Conservation (phyloP, 1,140 invertebrate species). For the Tachypleus tridentatus region DNA sequence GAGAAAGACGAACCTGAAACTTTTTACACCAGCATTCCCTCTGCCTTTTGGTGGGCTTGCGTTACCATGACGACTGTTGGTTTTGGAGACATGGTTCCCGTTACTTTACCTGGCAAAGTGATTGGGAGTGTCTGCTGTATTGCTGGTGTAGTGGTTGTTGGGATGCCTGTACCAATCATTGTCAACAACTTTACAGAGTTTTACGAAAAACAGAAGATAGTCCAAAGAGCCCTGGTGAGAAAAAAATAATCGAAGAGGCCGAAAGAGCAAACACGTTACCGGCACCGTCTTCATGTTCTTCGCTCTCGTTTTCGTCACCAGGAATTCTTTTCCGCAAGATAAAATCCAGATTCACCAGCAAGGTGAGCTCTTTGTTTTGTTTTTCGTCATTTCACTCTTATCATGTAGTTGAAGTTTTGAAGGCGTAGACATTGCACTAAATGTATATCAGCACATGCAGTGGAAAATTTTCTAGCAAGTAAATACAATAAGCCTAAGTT, state of each 20-base stretch:
- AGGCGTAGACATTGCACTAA: too few relatives aligned
- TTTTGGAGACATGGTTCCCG: constrained; percentile 96
- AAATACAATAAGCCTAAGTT: too few relatives aligned
- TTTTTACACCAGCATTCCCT: constrained; percentile 94
- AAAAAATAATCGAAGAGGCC: constrained; percentile 63
- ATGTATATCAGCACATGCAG: too few relatives aligned
- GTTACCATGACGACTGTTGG: constrained; percentile 77
- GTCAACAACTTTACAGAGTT: constrained; percentile 39
- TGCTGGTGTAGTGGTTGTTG: constrained; percentile 99
- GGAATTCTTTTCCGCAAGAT: too few relatives aligned
- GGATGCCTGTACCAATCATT: constrained; percentile 52
- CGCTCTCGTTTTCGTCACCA: too few relatives aligned
- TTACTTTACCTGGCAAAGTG: constrained; percentile 87
- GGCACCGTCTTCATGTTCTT: too few relatives aligned
- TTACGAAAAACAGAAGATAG: constrained; percentile 99
- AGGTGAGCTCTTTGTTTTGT: too few relatives aligned
- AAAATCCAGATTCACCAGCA: too few relatives aligned
- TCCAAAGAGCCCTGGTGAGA: constrained; percentile 93
- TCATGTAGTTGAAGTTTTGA: too few relatives aligned
- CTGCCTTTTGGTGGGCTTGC: constrained; percentile 40
- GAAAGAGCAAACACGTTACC: too few relatives aligned
- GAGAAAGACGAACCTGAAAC: constrained; percentile 95
- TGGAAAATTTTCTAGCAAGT: too few relatives aligned
- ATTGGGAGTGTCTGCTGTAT: constrained; percentile 96
- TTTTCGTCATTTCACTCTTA: too few relatives aligned